A percentile compares a stretch with the other conserved stretches of the same genome.
Evolutionary conservation across 2,888 invertebrate species (phyloP).

Genomic region (Agonum fuliginosum): DNA sequence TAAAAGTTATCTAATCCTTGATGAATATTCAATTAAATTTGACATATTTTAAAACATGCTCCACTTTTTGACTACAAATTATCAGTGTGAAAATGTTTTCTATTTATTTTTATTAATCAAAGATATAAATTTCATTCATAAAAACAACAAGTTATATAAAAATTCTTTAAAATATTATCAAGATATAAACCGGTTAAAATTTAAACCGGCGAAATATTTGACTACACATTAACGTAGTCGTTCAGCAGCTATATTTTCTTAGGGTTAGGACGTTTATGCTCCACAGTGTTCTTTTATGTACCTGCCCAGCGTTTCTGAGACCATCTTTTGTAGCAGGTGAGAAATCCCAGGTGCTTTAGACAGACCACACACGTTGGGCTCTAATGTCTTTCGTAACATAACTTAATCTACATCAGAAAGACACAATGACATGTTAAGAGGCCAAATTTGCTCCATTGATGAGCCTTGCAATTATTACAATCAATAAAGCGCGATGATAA

Average conservation of each 20-base stretch:
- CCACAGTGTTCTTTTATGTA: constrained; percentile 2
- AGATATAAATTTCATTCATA: neutral
- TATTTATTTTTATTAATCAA: neutral
- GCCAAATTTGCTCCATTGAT: neutral
- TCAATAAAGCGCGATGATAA: neutral
- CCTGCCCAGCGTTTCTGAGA: constrained; percentile 3
- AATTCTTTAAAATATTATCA: neutral
- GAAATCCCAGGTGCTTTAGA: constrained; percentile 33
- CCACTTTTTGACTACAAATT: neutral
- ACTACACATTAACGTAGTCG: neutral
- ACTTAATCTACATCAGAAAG: constrained; percentile 3
- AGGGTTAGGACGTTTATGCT: neutral
- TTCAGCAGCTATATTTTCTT: neutral
- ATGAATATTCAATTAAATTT: constrained; percentile 1
- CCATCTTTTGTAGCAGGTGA: constrained; percentile 22
- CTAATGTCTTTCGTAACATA: constrained; percentile 19
- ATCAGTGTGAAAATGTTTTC: neutral
- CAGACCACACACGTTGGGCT: constrained; percentile 37
- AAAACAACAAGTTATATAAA: neutral
- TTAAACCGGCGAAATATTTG: neutral
- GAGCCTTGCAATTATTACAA: neutral
- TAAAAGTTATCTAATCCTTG: neutral
- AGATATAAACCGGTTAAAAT: no score
- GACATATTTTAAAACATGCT: neutral
- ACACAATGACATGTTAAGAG: neutral